Evolutionary conservation across 2,888 invertebrate species (phyloP), one percentile per base, ranked within the genome.

Genomic region (Eudemis profundana): DNA sequence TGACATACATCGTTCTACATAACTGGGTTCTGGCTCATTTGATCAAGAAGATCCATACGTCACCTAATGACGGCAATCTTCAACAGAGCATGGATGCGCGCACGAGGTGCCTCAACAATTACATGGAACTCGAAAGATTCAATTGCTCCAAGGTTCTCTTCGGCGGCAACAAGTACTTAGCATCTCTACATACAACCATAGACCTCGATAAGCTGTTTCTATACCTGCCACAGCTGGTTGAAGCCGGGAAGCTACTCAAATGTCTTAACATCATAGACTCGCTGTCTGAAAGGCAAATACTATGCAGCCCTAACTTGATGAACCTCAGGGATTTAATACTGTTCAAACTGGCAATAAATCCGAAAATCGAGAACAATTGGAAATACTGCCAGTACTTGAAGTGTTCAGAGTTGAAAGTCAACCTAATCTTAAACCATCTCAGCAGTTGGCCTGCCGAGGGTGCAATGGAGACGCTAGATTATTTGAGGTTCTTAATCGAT

Each of bases 21-120:
- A 95, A 95, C 74, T 95, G 95, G 95, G 88, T 95, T 0, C 78
- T 95, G 46, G 95, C 95, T 0, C 94, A 95, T 75, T 91, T 95
- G n/a, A 91, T 95, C 23, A 94, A 93, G 73, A 93, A 94, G 77
- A 93, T 95, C 69, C 93, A 95, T 72, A 90, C 93, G 0, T 87
- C 94, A 4, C 86, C 91, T 4, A 91, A 92, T 42, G 92, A 92
- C 56, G 86, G 83, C 59, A 86, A 81, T 57, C 82, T 93, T 66
- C 89, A 90, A 68, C 84, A 93, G 74, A 91, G 91, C 51, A 91
- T 93, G 72, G 94, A 94, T 54, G 90, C 93, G 4, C 89, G 95
- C 14, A 94, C 93, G 0, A 92, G 92, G 72, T 93, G 93, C 38
- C 87, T 95, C 1, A 93, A 94, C 60, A 94, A 94, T 75, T 93